Percentiles rank a stretch among this genome's conserved stretches.
These are phyloP conservation scores for Alauda arvensis DNA, from an alignment of 2,797 vertebrate genomes.

Conservation along the genomic window DNA sequence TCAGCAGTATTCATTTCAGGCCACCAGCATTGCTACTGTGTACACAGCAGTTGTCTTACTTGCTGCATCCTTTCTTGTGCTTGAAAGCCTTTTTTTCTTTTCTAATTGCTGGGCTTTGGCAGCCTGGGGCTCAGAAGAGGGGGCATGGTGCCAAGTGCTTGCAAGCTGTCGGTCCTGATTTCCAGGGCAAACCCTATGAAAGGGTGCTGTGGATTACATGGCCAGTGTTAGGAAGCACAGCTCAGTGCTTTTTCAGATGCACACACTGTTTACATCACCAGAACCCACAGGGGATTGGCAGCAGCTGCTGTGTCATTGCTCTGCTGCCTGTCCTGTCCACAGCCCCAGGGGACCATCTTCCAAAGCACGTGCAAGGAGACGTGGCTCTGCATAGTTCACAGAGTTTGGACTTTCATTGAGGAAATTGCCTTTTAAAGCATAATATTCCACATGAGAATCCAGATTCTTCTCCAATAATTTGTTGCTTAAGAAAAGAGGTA, in stretches of 20 bases:
- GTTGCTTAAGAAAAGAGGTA: not conserved
- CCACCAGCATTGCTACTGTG: not conserved
- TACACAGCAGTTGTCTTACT: not conserved
- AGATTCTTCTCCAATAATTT: not conserved
- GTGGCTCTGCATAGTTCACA: not conserved
- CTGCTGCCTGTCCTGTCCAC: fast-evolving
- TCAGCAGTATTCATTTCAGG: not conserved
- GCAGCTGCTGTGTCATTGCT: not conserved
- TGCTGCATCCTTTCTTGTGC: not conserved
- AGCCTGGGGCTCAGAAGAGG: not conserved
- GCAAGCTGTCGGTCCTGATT: not conserved
- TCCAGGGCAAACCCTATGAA: not conserved
- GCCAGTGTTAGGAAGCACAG: not conserved
- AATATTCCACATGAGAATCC: not conserved
- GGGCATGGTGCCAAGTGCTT: not conserved
- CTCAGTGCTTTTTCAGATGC: not conserved
- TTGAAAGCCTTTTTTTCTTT: not conserved
- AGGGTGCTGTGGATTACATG: not conserved
- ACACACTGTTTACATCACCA: not conserved
- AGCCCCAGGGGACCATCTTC: fast-evolving
- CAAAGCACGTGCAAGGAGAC: fast-evolving
- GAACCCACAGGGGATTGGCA: not conserved
- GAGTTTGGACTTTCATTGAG: not conserved
- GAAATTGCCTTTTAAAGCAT: not conserved
- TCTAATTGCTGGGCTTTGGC: not conserved